These are phyloP conservation scores for Erithacus rubecula DNA, from an alignment of 2,797 vertebrate genomes.

Conservation along the genomic window DNA sequence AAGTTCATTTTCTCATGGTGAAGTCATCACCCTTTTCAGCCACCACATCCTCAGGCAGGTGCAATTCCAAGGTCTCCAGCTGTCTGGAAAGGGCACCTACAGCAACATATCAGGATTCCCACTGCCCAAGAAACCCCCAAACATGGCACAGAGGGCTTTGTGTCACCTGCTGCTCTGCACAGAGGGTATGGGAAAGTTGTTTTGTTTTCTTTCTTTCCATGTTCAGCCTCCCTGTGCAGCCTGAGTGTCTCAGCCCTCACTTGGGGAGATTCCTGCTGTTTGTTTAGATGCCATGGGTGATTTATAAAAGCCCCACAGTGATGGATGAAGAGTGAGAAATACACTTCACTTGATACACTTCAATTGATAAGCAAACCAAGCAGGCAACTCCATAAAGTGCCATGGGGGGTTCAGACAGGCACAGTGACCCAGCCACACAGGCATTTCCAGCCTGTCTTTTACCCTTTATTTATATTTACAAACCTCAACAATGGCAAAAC, in stretches of 20 bases:
- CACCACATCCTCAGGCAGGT: not conserved
- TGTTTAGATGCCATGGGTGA: not conserved
- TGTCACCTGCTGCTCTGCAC: not conserved
- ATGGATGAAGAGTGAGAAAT: not conserved
- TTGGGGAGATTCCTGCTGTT: not conserved
- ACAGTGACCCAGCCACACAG: fast-evolving
- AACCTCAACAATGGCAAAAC: not conserved
- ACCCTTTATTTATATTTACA: not conserved
- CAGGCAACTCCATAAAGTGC: not conserved
- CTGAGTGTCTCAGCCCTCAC: not conserved
- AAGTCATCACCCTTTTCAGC: not conserved
- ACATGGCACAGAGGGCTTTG: not conserved
- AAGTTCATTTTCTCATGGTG: not conserved
- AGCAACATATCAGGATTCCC: not conserved
- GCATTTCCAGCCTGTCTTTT: not conserved
- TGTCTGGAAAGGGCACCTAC: not conserved
- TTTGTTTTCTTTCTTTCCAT: not conserved
- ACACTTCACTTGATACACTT: not conserved
- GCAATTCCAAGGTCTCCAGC: not conserved
- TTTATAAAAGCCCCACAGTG: not conserved
- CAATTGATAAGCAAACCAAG: not conserved
- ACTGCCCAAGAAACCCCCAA: not conserved
- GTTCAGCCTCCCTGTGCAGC: not conserved
- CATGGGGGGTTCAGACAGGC: not conserved
- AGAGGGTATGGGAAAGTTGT: not conserved